Evolutionary conservation across 1,140 invertebrate species (phyloP).

Genomic region (Maconellicoccus hirsutus): DNA sequence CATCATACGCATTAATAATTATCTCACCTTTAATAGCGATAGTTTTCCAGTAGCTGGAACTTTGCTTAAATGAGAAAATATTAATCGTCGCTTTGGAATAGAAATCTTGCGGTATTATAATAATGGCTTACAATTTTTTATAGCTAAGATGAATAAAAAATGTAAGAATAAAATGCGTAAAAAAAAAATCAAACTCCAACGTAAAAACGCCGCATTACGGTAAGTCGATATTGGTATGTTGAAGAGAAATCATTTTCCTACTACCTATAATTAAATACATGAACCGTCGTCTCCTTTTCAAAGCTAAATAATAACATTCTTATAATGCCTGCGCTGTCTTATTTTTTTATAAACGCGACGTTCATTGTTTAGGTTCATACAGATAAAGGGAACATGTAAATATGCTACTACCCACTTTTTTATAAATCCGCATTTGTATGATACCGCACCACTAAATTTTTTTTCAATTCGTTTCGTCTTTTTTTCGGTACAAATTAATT

Average conservation of each 20-base stretch:
- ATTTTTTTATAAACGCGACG: background rate
- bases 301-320: slow-evolving; percentile 2
- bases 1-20: background rate
- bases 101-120: background rate
- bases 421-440: background rate
- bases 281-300: slow-evolving; percentile 7
- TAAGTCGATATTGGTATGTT: background rate
- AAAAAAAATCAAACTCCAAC: background rate
- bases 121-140: background rate
- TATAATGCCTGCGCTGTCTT: background rate
- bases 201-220: background rate
- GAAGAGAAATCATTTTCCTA: slow-evolving; percentile 9
- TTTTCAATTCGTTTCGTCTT: no score
- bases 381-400: background rate
- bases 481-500: no score
- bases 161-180: background rate
- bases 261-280: slow-evolving; percentile 4
- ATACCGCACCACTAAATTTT: no score
- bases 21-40: background rate
- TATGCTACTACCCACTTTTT: background rate
- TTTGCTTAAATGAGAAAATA: background rate
- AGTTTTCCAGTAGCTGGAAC: background rate
- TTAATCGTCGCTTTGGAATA: background rate
- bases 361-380: background rate
- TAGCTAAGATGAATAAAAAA: background rate